Evolutionary conservation across 2,888 invertebrate species (phyloP).

Genomic region (Endotricha flammealis): DNA sequence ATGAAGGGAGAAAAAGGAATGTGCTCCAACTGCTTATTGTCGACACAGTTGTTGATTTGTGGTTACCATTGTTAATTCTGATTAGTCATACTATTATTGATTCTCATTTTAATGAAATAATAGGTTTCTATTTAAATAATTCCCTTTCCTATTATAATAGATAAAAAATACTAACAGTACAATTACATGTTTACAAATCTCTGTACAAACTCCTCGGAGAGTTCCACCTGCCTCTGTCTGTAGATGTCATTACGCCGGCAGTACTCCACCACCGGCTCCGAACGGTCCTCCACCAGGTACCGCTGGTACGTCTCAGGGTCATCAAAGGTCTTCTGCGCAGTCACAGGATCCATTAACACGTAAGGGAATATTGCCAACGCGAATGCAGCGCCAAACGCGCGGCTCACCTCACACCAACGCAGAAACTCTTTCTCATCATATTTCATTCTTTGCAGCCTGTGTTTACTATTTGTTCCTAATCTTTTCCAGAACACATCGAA

Average conservation of each 20-base stretch:
- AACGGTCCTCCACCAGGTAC: conserved; percentile 16
- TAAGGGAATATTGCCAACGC: conserved; percentile 31
- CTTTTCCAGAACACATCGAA: conserved; percentile 27
- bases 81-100: too few species aligned
- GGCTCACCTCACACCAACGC: conserved; percentile 20
- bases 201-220: conserved; percentile 25
- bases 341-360: conserved; percentile 30
- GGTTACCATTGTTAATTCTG: too few species aligned
- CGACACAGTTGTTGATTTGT: too few species aligned
- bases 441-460: conserved; percentile 22
- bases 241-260: conserved; percentile 20
- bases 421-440: conserved; percentile 21
- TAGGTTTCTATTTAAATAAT: too few species aligned
- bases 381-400: conserved; percentile 18
- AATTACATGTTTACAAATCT: conserved; percentile 17
- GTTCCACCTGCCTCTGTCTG: conserved; percentile 26
- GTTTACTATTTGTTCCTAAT: conserved; percentile 24
- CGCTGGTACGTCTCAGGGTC: conserved; percentile 19
- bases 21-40: too few species aligned
- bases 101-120: too few species aligned
- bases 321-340: conserved; percentile 24
- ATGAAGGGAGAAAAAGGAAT: too few species aligned
- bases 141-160: too few species aligned
- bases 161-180: too few species aligned
- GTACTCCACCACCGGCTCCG: conserved; percentile 17